These are phyloP conservation scores for Gonioctena quinquepunctata DNA, from an alignment of 1,140 invertebrate genomes.

Conservation along the genomic window DNA sequence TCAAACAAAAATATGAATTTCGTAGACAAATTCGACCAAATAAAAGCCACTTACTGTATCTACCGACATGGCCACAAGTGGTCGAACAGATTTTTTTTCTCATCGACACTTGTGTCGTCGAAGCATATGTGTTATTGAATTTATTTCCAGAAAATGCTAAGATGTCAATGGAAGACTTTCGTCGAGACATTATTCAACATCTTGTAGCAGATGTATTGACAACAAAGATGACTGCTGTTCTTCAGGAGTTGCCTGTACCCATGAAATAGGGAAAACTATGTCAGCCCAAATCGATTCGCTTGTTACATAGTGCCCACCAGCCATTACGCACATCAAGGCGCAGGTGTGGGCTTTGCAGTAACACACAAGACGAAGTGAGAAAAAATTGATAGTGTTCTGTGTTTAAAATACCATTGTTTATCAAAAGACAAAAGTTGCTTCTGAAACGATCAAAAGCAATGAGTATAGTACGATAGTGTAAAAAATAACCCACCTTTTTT, in stretches of 20 bases:
- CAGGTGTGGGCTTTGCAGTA: background rate
- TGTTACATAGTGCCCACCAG: slow-evolving; percentile 1
- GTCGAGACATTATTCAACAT: slow-evolving; percentile 2
- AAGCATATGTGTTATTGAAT: background rate
- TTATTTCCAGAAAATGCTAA: background rate
- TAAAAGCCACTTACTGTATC: too few relatives aligned
- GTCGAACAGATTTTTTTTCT: background rate
- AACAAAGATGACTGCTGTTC: background rate
- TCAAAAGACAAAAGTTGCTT: background rate
- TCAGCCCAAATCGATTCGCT: background rate
- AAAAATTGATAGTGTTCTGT: slow-evolving; percentile 5
- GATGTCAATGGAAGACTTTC: background rate
- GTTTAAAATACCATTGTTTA: background rate
- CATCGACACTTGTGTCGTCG: slow-evolving; percentile 6
- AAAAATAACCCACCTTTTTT: too few relatives aligned
- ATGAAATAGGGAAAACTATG: background rate
- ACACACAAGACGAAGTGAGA: background rate
- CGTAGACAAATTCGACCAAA: too few relatives aligned
- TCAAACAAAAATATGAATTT: too few relatives aligned
- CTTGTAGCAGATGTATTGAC: slow-evolving; percentile 7
- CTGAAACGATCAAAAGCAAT: background rate
- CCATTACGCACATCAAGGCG: background rate
- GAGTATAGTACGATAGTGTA: too few relatives aligned
- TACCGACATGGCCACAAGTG: background rate
- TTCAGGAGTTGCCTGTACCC: background rate